Conservation (phyloP, 1,140 invertebrate species). For the Philotrypesis tridentata region DNA sequence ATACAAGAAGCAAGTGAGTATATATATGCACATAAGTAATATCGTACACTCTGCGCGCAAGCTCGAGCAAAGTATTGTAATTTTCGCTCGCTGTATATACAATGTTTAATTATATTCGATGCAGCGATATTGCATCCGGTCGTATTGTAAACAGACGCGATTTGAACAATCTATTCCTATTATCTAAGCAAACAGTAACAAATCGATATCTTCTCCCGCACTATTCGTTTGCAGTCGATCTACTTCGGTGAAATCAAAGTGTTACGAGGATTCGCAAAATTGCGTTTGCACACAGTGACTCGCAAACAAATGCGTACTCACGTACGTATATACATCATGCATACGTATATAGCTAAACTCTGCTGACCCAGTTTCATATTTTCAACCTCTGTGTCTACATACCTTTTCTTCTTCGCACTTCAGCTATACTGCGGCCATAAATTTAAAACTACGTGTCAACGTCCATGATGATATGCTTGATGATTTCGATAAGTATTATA, state of each 20-base stretch:
- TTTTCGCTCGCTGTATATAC: too few relatives aligned
- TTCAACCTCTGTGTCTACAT: neutral
- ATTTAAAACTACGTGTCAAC: neutral
- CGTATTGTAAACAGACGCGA: neutral
- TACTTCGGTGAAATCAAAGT: neutral
- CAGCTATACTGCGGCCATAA: neutral
- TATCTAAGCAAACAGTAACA: neutral
- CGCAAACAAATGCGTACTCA: neutral
- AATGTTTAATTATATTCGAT: too few relatives aligned
- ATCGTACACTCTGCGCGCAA: too few relatives aligned
- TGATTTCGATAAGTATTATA: too few relatives aligned
- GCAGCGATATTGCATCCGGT: neutral
- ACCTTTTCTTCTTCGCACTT: neutral
- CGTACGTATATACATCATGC: too few relatives aligned
- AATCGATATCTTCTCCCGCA: neutral
- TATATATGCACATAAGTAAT: too few relatives aligned
- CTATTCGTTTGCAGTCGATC: neutral
- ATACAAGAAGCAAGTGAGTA: too few relatives aligned
- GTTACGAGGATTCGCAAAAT: constrained; percentile 6
- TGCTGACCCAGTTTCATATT: neutral
- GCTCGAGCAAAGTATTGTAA: too few relatives aligned
- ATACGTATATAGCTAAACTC: neutral
- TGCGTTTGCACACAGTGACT: neutral
- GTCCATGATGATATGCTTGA: too few relatives aligned
- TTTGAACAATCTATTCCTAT: neutral